Base-by-base conservation (phyloP, 2,113 vertebrate genomes). In the Telmatochromis sp. region DNA sequence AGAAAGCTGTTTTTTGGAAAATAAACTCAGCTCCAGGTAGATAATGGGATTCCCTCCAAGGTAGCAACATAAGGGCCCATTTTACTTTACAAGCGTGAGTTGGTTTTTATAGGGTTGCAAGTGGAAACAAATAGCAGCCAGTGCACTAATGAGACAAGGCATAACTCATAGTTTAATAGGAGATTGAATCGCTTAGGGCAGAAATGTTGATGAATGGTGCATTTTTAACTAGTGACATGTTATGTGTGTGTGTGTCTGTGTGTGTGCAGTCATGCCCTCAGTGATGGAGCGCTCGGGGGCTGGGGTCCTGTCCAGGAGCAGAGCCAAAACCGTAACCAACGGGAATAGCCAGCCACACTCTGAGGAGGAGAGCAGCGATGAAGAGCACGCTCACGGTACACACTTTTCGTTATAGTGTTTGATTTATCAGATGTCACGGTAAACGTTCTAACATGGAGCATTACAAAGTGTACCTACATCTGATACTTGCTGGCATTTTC, bases 281-380 rank as follows among this genome's bases (percentile, higher is more conserved):
- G 98, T 97, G 93, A 98, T 98, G 97, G 98, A 98, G 94, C 97
- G 97, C 89, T 96, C 97, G 7, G 96, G 96, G 88, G 93, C 97
- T 6, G 97, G 97, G 89, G 97, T 98, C 94, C 95, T 98, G 91
- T 98, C 97, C 95, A 96, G 97, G 89, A 98, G 97, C 96, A 95
- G 98, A 92, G 96, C 98, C 86, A 98, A 98, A 96, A 97, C 96
- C 2, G 96, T 97, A 82, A 96, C 97, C 92, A 97, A 98, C 17
- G 97, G 98, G 79, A 97, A 94, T 93, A 95, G 94, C 86, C 94
- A 90, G 4, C 93, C 94, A 13, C 94, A 95, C 85, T 95, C 94
- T 2, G 94, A 96, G 89, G 94, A 96, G 85, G 94, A 95, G 85
- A 95, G 94, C 93, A 96, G 94, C 23, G 94, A 96, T 31, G 94